These are phyloP conservation scores for Erythrolamprus reginae DNA, from an alignment of 2,113 vertebrate species.

Conservation along the genomic window DNA sequence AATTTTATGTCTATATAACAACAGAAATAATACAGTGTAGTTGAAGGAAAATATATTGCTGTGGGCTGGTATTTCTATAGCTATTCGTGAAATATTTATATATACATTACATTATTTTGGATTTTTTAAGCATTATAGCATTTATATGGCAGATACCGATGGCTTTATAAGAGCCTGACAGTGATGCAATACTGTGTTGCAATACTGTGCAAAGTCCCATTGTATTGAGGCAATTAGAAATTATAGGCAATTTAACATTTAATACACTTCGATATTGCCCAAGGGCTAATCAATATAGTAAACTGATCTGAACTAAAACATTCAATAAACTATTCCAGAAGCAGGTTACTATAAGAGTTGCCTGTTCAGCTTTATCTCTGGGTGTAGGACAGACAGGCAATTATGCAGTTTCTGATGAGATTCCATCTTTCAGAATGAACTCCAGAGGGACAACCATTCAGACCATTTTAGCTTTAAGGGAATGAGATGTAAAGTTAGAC, in stretches of 20 bases:
- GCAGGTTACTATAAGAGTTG: background rate
- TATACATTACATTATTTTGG: background rate
- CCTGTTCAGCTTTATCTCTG: background rate
- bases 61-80: background rate
- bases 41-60: background rate
- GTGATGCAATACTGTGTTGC: background rate
- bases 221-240: background rate
- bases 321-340: background rate
- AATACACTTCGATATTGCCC: background rate
- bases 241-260: background rate
- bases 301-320: background rate
- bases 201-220: background rate
- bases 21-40: background rate
- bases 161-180: background rate
- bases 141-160: background rate
- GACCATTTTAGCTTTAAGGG: background rate
- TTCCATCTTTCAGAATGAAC: background rate
- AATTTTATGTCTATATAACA: background rate
- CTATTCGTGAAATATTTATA: background rate
- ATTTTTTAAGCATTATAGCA: background rate
- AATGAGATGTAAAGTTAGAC: background rate
- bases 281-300: no score
- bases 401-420: background rate
- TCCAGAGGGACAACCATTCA: background rate
- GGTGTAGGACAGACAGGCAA: background rate